Percentiles rank a stretch among this genome's conserved stretches.
Evolutionary conservation across 2,113 vertebrate species (phyloP).

Genomic region (Muntiacus reevesi): DNA sequence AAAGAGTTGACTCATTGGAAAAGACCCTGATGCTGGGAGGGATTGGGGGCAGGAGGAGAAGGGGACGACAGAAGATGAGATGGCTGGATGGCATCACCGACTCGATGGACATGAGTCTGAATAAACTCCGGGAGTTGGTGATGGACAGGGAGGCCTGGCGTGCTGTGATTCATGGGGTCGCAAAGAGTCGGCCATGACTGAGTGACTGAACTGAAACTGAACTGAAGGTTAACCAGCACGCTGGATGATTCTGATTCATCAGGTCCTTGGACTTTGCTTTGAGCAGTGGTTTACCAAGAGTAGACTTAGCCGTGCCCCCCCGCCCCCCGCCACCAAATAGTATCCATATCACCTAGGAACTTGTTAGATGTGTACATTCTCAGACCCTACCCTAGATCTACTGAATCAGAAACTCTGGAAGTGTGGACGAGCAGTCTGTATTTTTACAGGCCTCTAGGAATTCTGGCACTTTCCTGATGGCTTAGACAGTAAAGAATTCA

Average conservation of each 20-base stretch:
- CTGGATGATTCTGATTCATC: neutral
- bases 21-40: too few relatives aligned
- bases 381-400: neutral
- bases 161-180: too few relatives aligned
- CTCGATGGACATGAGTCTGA: too few relatives aligned
- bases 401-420: neutral
- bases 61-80: too few relatives aligned
- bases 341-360: neutral
- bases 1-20: too few relatives aligned
- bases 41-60: too few relatives aligned
- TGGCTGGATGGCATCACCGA: too few relatives aligned
- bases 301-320: too few relatives aligned
- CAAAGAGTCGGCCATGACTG: too few relatives aligned
- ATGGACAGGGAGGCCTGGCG: too few relatives aligned
- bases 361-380: neutral
- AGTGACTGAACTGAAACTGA: too few relatives aligned
- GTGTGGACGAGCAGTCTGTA: neutral
- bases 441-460: neutral
- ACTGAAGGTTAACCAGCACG: neutral
- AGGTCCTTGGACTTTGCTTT: neutral
- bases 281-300: neutral
- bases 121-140: too few relatives aligned
- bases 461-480: neutral
- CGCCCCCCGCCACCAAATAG: fast-evolving
- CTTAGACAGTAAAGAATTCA: neutral